Base-by-base conservation (phyloP, 2,888 invertebrate genomes). In the Cheilosia soror region DNA sequence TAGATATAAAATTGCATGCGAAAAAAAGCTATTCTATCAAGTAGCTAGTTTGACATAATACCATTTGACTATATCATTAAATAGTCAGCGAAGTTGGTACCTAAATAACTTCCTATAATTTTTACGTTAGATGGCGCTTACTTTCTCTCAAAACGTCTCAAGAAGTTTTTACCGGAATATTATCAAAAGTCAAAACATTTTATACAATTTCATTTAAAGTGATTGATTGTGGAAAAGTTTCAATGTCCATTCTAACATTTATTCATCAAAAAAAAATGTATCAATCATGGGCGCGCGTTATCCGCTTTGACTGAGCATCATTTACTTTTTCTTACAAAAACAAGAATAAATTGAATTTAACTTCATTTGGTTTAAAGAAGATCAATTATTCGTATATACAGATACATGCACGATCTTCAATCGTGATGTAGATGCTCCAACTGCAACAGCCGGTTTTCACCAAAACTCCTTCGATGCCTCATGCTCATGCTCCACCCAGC, bases 331-430 rank as follows among this genome's bases (percentile, higher is more conserved):
- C 11, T 5, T 29, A n/a, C 7, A 27, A 31, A 60, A 60, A 29
- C 13, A 42, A 44, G 13, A 42, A 60, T 13, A 60, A 44, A 58
- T 13, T 13, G 9, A n/a, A 60, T 20, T 4, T 13, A 4, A 5
- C 15, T 63, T 33, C 40, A 15, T 31, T n/a, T 13, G 31, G 11
- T 20, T 53, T 27, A 27, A 27, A 49, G 57, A 69, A 57, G 69
- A 69, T 58, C 69, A 69, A 69, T 58, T 69, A 58, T 47, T 5
- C 58, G 44, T 15, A 13, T 4, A 42, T n/a, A 20, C 57, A 27
- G 29, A 62, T n/a, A 1, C 29, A 37, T 37, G 2, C 4, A 29
- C 20, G 55, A 68, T 68, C 55, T 11, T 29, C 42, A 37, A 11
- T 11, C 33, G 33, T 33, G 33, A 20, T 42, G 31, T 33, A 29